Evolutionary conservation across 1,140 invertebrate genomes (phyloP).

Genomic region (Drosophila neocordata): DNA sequence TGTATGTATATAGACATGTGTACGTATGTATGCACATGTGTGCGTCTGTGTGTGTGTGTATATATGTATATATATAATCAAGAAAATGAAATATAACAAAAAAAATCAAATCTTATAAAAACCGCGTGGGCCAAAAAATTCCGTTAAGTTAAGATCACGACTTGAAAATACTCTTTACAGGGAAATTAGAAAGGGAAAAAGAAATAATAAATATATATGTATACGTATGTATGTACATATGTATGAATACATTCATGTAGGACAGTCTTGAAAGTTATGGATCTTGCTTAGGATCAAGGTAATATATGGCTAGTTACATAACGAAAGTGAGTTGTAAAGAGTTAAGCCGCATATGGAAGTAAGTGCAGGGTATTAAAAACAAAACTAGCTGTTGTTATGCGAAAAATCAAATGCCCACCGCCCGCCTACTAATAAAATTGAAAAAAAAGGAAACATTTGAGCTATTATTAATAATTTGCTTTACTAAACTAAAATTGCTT

Average conservation of each 20-base stretch:
- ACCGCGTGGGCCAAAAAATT: neutral
- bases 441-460: no score
- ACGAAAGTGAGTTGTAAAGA: no score
- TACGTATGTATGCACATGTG: neutral
- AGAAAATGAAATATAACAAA: neutral
- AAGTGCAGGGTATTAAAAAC: neutral
- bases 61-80: neutral
- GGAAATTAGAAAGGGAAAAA: neutral
- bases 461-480: no score
- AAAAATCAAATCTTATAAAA: neutral
- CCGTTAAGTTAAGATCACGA: neutral
- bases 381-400: neutral
- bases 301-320: no score
- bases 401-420: neutral
- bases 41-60: no score
- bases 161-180: neutral
- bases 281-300: no score
- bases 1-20: no score
- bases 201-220: no score
- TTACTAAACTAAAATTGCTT: no score
- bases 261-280: no score
- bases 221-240: no score
- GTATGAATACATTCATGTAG: no score
- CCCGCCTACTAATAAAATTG: neutral
- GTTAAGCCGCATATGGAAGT: neutral